Evolutionary conservation across 2,888 invertebrate species (phyloP).

Genomic region (Phyllotreta striolata): DNA sequence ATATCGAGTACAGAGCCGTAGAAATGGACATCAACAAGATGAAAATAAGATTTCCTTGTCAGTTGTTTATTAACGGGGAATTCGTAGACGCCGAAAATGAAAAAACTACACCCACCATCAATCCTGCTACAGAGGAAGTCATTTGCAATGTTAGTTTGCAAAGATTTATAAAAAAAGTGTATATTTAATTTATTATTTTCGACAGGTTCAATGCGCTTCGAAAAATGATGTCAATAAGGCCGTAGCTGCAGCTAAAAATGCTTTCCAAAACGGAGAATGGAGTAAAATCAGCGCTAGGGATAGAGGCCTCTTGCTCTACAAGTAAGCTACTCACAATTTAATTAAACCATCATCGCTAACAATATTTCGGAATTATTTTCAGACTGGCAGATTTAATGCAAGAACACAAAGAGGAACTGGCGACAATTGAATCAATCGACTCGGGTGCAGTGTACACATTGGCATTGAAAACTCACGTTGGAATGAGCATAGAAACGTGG

Average conservation of each 20-base stretch:
- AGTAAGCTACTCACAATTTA: conserved; percentile 61
- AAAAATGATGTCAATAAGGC: conserved; percentile 86
- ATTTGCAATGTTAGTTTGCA: conserved; percentile 72
- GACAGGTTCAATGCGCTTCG: conserved; percentile 72
- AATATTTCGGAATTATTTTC: background rate
- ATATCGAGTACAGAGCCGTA: conserved; percentile 77
- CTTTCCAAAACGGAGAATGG: conserved; percentile 92
- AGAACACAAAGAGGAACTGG: conserved; percentile 91
- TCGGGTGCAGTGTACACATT: conserved; percentile 97
- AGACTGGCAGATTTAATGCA: conserved; percentile 96
- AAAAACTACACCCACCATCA: conserved; percentile 72
- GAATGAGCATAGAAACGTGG: conserved; percentile 98
- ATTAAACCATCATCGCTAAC: conserved; percentile 1
- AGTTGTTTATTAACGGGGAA: conserved; percentile 90
- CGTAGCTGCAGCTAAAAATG: conserved; percentile 85
- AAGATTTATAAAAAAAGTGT: background rate
- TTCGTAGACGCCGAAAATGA: conserved; percentile 82
- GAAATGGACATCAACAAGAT: conserved; percentile 83
- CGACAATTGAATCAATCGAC: conserved; percentile 92
- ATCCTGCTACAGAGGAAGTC: conserved; percentile 85
- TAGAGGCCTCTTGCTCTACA: conserved; percentile 82
- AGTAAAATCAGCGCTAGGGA: conserved; percentile 93
- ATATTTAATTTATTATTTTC: conserved; percentile 3
- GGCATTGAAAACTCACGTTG: conserved; percentile 94
- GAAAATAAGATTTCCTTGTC: conserved; percentile 85